Evolutionary conservation across 2,888 invertebrate genomes (phyloP).

Genomic region (Drosophila leonis): DNA sequence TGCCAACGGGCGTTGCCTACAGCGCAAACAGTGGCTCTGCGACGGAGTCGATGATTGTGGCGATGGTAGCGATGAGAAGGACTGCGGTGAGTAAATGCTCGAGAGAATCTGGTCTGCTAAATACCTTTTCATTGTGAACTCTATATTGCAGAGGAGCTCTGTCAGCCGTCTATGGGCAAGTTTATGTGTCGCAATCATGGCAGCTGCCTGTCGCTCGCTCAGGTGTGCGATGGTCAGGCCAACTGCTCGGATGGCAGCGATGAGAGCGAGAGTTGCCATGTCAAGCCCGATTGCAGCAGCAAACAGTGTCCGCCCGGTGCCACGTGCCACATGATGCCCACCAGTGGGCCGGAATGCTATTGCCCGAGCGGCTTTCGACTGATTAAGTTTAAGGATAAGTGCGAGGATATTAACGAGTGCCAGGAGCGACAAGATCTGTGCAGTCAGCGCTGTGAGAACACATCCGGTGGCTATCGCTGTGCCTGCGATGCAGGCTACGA

Average conservation of each 20-base stretch:
- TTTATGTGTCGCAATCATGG: constrained; percentile 87
- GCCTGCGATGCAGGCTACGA: constrained; percentile 88
- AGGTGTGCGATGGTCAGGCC: constrained; percentile 87
- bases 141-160: constrained; percentile 76
- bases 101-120: neutral
- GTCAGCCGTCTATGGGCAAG: constrained; percentile 86
- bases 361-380: constrained; percentile 86
- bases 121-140: neutral
- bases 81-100: constrained; percentile 86
- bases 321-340: constrained; percentile 85
- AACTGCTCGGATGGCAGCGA: constrained; percentile 89
- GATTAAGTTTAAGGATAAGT: constrained; percentile 65
- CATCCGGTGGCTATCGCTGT: constrained; percentile 88
- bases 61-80: constrained; percentile 87
- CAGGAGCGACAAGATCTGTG: constrained; percentile 87
- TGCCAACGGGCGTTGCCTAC: constrained; percentile 86
- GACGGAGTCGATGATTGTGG: constrained; percentile 87
- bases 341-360: constrained; percentile 87
- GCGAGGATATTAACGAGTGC: constrained; percentile 89
- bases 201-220: constrained; percentile 86
- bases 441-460: constrained; percentile 89
- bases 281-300: constrained; percentile 69
- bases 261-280: constrained; percentile 86
- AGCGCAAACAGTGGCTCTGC: constrained; percentile 86
- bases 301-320: constrained; percentile 83